These are phyloP conservation scores for Marisa cornuarietis DNA, from an alignment of 1,140 invertebrate species.

Conservation along the genomic window DNA sequence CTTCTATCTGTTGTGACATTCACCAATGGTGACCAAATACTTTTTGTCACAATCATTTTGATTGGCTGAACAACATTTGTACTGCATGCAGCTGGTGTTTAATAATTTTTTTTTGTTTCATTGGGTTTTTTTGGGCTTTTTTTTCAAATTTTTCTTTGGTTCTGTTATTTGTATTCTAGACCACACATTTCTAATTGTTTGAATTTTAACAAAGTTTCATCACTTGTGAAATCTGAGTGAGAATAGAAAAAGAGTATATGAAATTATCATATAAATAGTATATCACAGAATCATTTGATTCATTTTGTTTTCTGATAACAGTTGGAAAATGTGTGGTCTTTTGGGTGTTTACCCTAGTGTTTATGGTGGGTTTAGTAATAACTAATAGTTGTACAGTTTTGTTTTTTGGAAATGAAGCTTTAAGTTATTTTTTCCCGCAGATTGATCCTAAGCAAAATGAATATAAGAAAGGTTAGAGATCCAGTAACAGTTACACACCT, in stretches of 20 bases:
- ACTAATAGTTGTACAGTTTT: no score
- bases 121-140: neutral
- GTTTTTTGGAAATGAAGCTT: neutral
- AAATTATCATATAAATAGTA: no score
- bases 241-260: neutral
- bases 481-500: neutral
- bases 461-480: no score
- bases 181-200: neutral
- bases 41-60: conserved; percentile 31
- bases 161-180: neutral
- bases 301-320: no score
- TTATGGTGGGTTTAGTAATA: no score
- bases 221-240: neutral
- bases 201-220: neutral
- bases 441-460: neutral
- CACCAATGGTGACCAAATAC: no score
- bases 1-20: conserved; percentile 2
- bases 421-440: neutral
- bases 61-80: conserved; percentile 37
- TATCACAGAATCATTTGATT: no score
- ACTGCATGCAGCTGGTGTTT: conserved; percentile 8
- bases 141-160: neutral
- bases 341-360: no score
- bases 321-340: no score
- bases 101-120: neutral